Conservation (phyloP, 2,113 vertebrate genomes). For the Rostratula benghalensis region DNA sequence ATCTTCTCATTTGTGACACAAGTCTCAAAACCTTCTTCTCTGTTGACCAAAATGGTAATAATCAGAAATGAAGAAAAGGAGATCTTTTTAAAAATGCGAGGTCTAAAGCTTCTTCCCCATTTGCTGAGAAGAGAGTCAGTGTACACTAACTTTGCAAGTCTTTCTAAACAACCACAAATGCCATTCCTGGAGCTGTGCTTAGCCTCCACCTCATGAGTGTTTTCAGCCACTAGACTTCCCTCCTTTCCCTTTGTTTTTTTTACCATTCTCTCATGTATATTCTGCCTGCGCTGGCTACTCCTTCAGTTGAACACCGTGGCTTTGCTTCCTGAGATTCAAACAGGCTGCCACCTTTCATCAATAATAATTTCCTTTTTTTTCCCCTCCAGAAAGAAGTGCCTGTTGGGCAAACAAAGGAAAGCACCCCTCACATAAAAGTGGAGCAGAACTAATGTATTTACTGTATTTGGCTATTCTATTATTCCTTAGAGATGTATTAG, state of each 20-base stretch:
- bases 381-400: neutral
- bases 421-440: conserved; percentile 62
- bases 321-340: conserved; percentile 25
- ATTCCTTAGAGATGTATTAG: conserved; percentile 65
- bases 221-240: neutral
- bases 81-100: neutral
- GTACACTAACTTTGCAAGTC: neutral
- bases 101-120: neutral
- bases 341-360: conserved; percentile 39
- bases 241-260: neutral
- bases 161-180: neutral
- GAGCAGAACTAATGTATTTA: conserved; percentile 74
- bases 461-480: conserved; percentile 65
- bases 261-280: neutral
- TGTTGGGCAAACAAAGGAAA: conserved; percentile 41
- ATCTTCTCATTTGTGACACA: neutral
- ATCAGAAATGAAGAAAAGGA: neutral
- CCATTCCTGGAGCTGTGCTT: neutral
- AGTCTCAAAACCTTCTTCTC: neutral
- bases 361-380: neutral
- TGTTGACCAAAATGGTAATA: neutral
- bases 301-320: neutral
- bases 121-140: neutral
- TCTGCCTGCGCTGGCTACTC: neutral
- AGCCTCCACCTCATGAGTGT: neutral